Evolutionary conservation across 2,888 invertebrate species (phyloP), one percentile per base, ranked within the genome.

Genomic region (Ophioninae sp.): DNA sequence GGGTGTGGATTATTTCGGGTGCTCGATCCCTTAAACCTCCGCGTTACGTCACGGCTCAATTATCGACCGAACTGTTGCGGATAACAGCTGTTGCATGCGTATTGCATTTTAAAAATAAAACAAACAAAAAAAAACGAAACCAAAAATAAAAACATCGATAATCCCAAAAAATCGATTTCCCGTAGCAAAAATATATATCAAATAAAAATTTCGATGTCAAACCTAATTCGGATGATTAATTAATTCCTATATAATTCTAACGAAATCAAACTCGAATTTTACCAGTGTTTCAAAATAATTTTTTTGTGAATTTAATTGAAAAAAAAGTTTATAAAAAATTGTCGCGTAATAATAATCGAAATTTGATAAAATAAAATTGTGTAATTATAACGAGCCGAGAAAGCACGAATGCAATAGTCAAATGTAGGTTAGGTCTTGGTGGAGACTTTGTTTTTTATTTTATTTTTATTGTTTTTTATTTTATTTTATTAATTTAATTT

Each of bases 41-140:
- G 30, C 63, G 30, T 75, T 72, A 78, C 64, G 82, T 64, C 74
- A 69, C 74, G 9, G 69, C 74, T 74, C 78, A 71, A 74, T 75
- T 69, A 79, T 79, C 64, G 59, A 61, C 41, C 41, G 41, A 82
- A 68, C 76, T 74, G 82, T 83, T 82, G 80, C 65, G 51, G 80
- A 79, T 22, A 80, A 58, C 81, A 83, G 78, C 78, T 83, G 75
- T 77, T 83, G 75, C 65, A 76, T 58, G 10, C 17, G 51, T 23
- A 51, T 51, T 51, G 51, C 64, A 51, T 44, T 67, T 65, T 22
- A 39, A 30, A 65, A 63, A 30, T 17, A 63, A n/a, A 8, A n/a
- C 23, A n/a, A 61, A 20, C 13, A 8, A 44, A 13, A 10, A 69
- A 0, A 13, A 79, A 51, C 51, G 20, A 58, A 61, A 61, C 22